These are phyloP conservation scores for Anas platyrhynchos DNA, from an alignment of 2,113 vertebrate genomes.

Conservation along the genomic window DNA sequence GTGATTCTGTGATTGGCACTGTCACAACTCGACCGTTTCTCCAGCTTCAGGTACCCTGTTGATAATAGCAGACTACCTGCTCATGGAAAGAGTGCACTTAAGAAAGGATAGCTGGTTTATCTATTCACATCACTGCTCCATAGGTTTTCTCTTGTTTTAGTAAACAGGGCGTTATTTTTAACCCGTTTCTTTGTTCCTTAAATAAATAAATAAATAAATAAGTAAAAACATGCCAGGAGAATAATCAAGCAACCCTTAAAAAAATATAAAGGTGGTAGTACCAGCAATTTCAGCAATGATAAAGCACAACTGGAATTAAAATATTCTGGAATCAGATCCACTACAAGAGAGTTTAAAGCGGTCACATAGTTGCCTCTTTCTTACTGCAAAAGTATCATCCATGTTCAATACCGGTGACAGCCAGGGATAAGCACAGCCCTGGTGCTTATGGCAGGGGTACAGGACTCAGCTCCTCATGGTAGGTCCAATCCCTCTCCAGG, in stretches of 20 bases:
- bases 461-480: fast-evolving
- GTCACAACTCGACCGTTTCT: background rate
- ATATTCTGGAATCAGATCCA: background rate
- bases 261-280: background rate
- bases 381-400: background rate
- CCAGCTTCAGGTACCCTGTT: background rate
- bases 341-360: background rate
- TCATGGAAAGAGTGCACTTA: background rate
- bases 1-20: too few species aligned
- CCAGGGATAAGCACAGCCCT: background rate
- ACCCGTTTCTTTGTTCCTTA: background rate
- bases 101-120: background rate
- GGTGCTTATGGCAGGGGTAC: background rate
- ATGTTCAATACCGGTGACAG: background rate
- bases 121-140: background rate
- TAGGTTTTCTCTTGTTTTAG: background rate
- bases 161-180: background rate
- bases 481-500: background rate
- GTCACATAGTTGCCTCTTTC: background rate
- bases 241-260: background rate
- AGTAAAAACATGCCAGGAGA: background rate
- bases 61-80: background rate
- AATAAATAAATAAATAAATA: background rate
- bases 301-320: background rate
- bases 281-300: background rate